A percentile compares a stretch with the other conserved stretches of the same genome.
Conservation (phyloP, 2,113 vertebrate genomes). For the Embiotoca jacksoni region DNA sequence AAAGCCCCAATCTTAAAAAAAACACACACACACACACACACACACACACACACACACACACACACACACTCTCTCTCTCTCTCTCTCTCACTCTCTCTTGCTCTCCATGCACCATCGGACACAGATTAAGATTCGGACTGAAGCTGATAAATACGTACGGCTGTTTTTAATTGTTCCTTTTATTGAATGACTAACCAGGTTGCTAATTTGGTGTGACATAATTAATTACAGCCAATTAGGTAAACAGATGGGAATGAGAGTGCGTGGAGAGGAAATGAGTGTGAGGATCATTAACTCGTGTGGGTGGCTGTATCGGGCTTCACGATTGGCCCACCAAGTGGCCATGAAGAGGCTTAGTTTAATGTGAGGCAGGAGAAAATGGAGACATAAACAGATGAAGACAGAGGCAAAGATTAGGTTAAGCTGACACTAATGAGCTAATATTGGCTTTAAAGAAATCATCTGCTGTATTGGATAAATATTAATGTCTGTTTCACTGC, state of each 20-base stretch:
- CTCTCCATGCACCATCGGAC: conserved; percentile 25
- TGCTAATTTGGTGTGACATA: conserved; percentile 81
- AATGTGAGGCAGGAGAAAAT: conserved; percentile 26
- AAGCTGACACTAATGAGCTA: conserved; percentile 35
- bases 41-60: background rate
- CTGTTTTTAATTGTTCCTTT: conserved; percentile 72
- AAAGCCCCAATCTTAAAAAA: background rate
- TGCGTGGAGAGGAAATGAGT: conserved; percentile 63
- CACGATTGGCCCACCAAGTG: conserved; percentile 30
- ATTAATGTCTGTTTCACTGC: conserved; percentile 16
- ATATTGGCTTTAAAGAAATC: conserved; percentile 47
- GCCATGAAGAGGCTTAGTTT: conserved; percentile 24
- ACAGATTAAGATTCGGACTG: conserved; percentile 44
- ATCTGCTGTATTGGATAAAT: conserved; percentile 32
- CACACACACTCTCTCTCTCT: background rate
- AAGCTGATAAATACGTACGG: conserved; percentile 72
- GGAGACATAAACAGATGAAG: conserved; percentile 36
- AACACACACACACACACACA: background rate
- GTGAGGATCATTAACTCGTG: conserved; percentile 76
- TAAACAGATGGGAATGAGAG: conserved; percentile 81
- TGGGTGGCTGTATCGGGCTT: conserved; percentile 58
- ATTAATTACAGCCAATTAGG: conserved; percentile 85
- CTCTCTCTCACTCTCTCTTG: background rate
- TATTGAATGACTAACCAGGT: conserved; percentile 79
- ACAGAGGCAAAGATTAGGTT: conserved; percentile 36